Conservation (phyloP, 2,888 invertebrate genomes). For the Mesorhabditis belari region DNA sequence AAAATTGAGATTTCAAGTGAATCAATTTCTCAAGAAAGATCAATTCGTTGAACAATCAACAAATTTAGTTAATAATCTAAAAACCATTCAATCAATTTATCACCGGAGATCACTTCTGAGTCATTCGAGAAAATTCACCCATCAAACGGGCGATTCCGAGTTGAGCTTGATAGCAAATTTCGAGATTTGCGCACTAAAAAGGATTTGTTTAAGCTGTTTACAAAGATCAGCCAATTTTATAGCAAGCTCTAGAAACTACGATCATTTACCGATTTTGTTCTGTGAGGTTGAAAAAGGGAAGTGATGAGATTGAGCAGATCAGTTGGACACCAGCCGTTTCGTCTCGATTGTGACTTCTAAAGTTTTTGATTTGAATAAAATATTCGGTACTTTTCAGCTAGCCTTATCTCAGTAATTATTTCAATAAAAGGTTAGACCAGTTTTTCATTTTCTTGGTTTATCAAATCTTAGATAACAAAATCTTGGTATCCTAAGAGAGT, state of each 20-base stretch:
- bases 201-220: neutral
- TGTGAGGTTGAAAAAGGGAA: slow-evolving; percentile 87
- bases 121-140: no score
- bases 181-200: slow-evolving; percentile 9
- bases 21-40: no score
- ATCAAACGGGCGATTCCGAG: slow-evolving; percentile 29
- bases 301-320: slow-evolving; percentile 73
- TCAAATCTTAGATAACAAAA: no score
- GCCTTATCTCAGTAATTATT: neutral
- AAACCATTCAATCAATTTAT: no score
- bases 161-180: slow-evolving; percentile 33
- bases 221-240: no score
- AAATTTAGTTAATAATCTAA: no score
- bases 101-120: no score
- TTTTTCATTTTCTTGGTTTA: no score
- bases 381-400: neutral
- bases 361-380: neutral
- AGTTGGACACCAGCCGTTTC: slow-evolving; percentile 81
- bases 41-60: no score
- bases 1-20: no score
- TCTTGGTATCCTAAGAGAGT: no score
- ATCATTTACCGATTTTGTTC: slow-evolving; percentile 68
- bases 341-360: slow-evolving; percentile 11
- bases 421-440: neutral
- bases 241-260: no score